Evolutionary conservation across 2,113 vertebrate species (phyloP), one percentile per base, ranked within the genome.

Genomic region (Galemys pyrenaicus): DNA sequence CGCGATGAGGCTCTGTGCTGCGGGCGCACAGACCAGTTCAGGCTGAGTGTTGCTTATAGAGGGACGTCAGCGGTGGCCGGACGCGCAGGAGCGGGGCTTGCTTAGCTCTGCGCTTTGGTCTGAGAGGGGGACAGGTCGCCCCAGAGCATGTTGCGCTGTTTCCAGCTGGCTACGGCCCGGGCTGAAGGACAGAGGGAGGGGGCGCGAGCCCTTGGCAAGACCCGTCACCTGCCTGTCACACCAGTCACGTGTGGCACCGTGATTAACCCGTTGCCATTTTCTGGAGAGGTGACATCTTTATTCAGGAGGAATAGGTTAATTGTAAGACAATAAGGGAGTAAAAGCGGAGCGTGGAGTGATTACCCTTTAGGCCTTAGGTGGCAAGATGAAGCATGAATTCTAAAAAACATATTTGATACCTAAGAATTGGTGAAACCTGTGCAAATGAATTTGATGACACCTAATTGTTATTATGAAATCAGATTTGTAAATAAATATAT

Each of bases 401-500:
- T 92, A 24, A 90, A 87, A 89, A 88, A 44, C 2, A 74, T 24
- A 78, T 51, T 95, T 64, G 77, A 74, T 58, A 78, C 35, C 30
- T n/a, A 67, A 54, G 35, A 71, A 87, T 35, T 92, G 12, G 73
- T 74, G n/a, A 70, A 86, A 75, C 4, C 81, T 68, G 5, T 87
- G 37, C 10, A 87, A 64, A 90, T 87, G 5, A 88, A 67, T 79
- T 94, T 91, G 67, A 81, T 90, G 60, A 67, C 37, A 70, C 9
- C 15, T 94, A 89, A 91, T 78, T 95, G 28, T 16, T 51, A 68
- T 89, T 91, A 85, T 39, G 20, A 91, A 91, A 91, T 95, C 85
- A 86, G 88, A 92, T 83, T 92, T 93, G 30, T 92, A 96, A 93
- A 82, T 87, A 96, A 94, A 39, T 41, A 92, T 92, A 87, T 62